Conservation (phyloP, 2,888 invertebrate species). For the Torymus tubicola region DNA sequence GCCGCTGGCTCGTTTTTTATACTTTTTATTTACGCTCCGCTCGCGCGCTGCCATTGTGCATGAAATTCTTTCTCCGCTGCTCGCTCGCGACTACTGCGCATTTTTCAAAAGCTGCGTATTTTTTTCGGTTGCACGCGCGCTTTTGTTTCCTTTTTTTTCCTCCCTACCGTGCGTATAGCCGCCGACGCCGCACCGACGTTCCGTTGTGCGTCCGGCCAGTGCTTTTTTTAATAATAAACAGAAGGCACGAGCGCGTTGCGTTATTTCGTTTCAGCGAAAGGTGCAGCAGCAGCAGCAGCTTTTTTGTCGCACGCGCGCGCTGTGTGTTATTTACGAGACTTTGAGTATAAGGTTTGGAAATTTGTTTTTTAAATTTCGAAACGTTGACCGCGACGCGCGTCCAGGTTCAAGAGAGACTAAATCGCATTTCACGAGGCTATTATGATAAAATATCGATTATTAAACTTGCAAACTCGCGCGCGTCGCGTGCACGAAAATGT, state of each 20-base stretch:
- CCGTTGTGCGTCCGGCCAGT: not conserved
- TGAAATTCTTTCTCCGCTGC: constrained; percentile 32
- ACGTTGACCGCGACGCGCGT: not conserved
- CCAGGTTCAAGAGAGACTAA: not conserved
- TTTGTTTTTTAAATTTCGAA: not conserved
- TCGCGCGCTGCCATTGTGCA: constrained; percentile 39
- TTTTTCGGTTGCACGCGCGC: constrained; percentile 32
- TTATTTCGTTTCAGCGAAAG: constrained; percentile 15
- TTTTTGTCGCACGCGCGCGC: not conserved
- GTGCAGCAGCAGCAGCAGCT: not conserved
- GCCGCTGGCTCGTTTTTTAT: constrained; percentile 39
- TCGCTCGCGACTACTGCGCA: constrained; percentile 13
- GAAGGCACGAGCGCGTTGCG: constrained; percentile 33
- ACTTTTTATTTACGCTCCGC: constrained; percentile 38
- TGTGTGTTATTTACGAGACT: not conserved
- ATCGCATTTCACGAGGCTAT: not conserved
- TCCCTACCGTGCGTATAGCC: not conserved
- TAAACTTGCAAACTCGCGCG: not conserved
- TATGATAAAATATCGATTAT: constrained; percentile 6
- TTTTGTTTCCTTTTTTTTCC: constrained; percentile 9
- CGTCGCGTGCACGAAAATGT: too few species aligned
- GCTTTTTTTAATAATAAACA: constrained; percentile 43
- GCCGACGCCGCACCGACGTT: not conserved
- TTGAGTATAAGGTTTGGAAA: constrained; percentile 18
- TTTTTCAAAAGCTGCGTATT: constrained; percentile 43